These are phyloP conservation scores for Haliclona indistincta DNA, from an alignment of 37 sponge, comb jelly and placozoan species.

Conservation along the genomic window DNA sequence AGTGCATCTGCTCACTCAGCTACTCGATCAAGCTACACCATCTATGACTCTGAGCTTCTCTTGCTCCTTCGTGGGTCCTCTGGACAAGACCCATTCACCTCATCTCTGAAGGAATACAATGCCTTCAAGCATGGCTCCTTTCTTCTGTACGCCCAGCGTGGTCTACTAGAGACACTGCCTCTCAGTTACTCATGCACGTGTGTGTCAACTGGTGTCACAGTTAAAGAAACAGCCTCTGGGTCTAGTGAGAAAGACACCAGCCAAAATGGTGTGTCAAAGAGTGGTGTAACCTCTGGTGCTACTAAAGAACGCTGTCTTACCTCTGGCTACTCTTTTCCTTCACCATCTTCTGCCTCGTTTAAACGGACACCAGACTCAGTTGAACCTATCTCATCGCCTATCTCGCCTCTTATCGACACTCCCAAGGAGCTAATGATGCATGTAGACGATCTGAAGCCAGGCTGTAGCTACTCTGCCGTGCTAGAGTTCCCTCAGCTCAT, in stretches of 20 bases:
- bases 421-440: slow-evolving; percentile 55
- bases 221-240: slow-evolving; percentile 11
- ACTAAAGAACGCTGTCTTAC: slow-evolving; percentile 8
- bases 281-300: too few relatives aligned
- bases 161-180: slow-evolving; percentile 60
- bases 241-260: neutral
- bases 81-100: neutral
- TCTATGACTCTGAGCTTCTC: slow-evolving; percentile 59
- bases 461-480: slow-evolving; percentile 54
- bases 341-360: neutral
- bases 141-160: slow-evolving; percentile 57
- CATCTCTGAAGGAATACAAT: slow-evolving; percentile 4
- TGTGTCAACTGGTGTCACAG: slow-evolving; percentile 31
- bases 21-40: slow-evolving; percentile 23
- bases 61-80: slow-evolving; percentile 32
- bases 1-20: slow-evolving; percentile 8
- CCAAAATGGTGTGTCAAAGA: neutral
- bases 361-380: neutral
- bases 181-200: slow-evolving; percentile 44
- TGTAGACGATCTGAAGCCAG: slow-evolving; percentile 62
- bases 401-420: neutral
- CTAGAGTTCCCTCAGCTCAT: slow-evolving; percentile 58
- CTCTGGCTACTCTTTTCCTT: neutral
- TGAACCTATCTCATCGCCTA: neutral
- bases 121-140: slow-evolving; percentile 63